Conservation (phyloP, 2,888 invertebrate genomes). For the Tiliacea aurago region DNA sequence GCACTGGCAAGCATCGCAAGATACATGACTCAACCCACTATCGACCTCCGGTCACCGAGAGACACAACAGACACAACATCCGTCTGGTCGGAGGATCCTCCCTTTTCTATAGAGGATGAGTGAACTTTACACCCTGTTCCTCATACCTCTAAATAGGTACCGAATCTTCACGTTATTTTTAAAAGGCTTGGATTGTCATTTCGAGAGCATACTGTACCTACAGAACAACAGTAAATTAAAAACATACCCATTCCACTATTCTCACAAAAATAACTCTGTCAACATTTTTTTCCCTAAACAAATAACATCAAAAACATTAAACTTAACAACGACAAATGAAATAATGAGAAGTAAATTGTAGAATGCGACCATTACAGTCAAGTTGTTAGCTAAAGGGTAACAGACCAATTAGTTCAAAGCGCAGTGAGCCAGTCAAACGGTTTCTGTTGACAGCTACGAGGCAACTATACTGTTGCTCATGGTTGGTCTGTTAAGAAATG, state of each 20-base stretch:
- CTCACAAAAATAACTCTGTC: neutral
- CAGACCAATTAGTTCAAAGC: conserved; percentile 49
- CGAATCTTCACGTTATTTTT: neutral
- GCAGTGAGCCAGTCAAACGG: conserved; percentile 37
- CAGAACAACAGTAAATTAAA: neutral
- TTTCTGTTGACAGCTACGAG: conserved; percentile 36
- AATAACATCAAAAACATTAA: conserved; percentile 22
- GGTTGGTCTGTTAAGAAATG: conserved; percentile 43
- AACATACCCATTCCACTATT: neutral
- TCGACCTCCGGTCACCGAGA: no score
- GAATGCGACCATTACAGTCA: conserved; percentile 43
- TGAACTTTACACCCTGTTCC: no score
- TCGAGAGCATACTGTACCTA: no score
- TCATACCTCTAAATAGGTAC: no score
- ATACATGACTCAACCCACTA: no score
- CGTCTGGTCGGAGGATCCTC: no score
- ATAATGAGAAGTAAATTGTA: conserved; percentile 55
- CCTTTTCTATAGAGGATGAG: no score
- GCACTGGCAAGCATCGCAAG: no score
- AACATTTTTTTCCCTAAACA: neutral
- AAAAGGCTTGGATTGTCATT: neutral
- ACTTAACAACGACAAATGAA: conserved; percentile 41
- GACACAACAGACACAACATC: no score
- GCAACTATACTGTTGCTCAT: conserved; percentile 23
- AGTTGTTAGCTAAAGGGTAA: conserved; percentile 48